These are phyloP conservation scores for Cyphomyrus plagiostoma DNA, from an alignment of 2,113 vertebrate genomes.

Conservation along the genomic window DNA sequence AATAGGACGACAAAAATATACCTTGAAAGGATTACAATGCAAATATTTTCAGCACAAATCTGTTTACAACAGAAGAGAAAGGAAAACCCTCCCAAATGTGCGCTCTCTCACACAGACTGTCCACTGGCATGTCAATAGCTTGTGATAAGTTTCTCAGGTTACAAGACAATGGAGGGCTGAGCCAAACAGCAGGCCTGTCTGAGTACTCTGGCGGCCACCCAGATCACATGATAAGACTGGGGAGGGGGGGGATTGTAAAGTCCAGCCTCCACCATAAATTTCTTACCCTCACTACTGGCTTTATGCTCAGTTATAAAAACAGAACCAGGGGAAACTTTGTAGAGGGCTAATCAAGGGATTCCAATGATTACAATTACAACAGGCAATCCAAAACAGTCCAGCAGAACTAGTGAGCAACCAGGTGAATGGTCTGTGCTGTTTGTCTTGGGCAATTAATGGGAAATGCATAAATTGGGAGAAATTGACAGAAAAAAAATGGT, in stretches of 20 bases:
- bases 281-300: conserved; percentile 2
- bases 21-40: background rate
- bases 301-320: conserved; percentile 26
- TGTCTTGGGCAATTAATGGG: background rate
- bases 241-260: background rate
- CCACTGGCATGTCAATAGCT: background rate
- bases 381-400: background rate
- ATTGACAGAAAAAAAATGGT: background rate
- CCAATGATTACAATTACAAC: background rate
- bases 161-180: background rate
- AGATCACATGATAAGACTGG: background rate
- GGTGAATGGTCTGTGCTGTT: background rate
- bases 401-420: background rate
- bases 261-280: background rate
- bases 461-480: background rate
- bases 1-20: background rate
- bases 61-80: background rate
- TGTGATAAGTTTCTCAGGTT: conserved; percentile 11
- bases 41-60: background rate
- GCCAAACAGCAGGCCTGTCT: conserved; percentile 8
- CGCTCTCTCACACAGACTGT: background rate
- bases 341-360: background rate
- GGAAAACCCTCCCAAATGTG: background rate
- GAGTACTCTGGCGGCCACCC: background rate
- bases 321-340: conserved; percentile 23